phyloP scores from a whole-genome alignment of 2,888 invertebrate genomes.

The Cryptus viduatorius region DNA sequence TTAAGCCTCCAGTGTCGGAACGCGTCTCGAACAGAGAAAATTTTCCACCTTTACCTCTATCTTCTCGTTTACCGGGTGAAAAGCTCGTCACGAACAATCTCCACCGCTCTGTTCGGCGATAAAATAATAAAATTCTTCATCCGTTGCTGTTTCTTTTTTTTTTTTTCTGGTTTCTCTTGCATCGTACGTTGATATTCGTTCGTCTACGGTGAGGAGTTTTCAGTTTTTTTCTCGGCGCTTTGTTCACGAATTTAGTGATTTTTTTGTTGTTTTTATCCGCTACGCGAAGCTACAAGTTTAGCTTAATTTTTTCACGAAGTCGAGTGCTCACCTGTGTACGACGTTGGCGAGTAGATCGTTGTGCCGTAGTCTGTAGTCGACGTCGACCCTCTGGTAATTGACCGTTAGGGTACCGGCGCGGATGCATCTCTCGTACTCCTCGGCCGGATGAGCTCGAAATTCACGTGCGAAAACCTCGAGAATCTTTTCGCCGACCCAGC shows the following conservation, averaged over 20 bases:
- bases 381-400: constrained; percentile 96
- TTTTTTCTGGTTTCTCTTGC: background rate
- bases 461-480: constrained; percentile 96
- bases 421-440: constrained; percentile 96
- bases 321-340: constrained; percentile 93
- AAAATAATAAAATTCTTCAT: constrained; percentile 31
- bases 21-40: constrained; percentile 11
- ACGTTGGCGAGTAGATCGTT: constrained; percentile 97
- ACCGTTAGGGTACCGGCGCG: constrained; percentile 96
- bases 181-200: background rate
- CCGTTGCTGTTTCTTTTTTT: constrained; percentile 1
- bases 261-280: background rate
- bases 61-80: constrained; percentile 31
- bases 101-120: background rate
- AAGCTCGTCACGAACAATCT: background rate
- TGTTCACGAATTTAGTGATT: background rate
- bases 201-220: background rate
- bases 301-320: background rate
- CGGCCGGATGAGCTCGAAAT: constrained; percentile 97
- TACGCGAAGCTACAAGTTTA: background rate
- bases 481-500: constrained; percentile 98
- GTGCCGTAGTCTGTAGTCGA: constrained; percentile 96
- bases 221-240: background rate
- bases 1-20: constrained; percentile 38
- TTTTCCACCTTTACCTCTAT: constrained; percentile 10